These are phyloP conservation scores for Cheilosia variabilis DNA, from an alignment of 2,888 invertebrate genomes.

Conservation along the genomic window DNA sequence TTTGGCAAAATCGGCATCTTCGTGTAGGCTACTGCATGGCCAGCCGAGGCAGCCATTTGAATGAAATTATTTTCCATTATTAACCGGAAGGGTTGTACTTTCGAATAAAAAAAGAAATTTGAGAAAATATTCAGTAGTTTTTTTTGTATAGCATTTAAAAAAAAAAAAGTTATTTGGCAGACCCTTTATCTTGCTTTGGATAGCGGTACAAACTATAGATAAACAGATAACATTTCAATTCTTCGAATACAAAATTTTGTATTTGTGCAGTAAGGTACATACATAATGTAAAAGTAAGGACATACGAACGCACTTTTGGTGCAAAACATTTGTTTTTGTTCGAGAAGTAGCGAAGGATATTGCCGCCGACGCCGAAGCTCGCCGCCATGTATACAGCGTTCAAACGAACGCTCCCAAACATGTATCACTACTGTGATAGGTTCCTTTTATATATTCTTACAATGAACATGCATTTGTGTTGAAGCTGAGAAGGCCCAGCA, in stretches of 20 bases:
- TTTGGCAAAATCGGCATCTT: too few species aligned
- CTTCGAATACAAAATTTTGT: not conserved
- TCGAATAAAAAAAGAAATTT: too few species aligned
- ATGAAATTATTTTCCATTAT: too few species aligned
- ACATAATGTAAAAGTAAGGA: too few species aligned
- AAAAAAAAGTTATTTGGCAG: too few species aligned
- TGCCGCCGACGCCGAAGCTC: not conserved
- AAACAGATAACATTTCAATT: not conserved
- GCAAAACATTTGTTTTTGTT: not conserved
- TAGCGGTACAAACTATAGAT: not conserved
- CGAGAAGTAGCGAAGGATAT: not conserved
- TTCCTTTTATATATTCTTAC: conserved; percentile 49
- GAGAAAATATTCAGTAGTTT: too few species aligned
- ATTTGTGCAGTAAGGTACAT: not conserved
- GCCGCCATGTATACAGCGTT: not conserved
- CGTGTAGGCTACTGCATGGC: too few species aligned
- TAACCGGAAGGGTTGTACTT: too few species aligned
- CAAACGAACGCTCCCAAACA: conserved; percentile 32
- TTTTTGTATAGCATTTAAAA: too few species aligned
- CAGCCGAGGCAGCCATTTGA: too few species aligned
- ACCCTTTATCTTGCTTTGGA: not conserved
- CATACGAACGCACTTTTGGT: too few species aligned
- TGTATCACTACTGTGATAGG: conserved; percentile 62
- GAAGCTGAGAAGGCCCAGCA: conserved; percentile 39
- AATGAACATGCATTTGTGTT: conserved; percentile 48